Percentiles rank a stretch among this genome's conserved stretches.
phyloP scores from a whole-genome alignment of 2,797 vertebrate species.

The Bovichtus diacanthus region DNA sequence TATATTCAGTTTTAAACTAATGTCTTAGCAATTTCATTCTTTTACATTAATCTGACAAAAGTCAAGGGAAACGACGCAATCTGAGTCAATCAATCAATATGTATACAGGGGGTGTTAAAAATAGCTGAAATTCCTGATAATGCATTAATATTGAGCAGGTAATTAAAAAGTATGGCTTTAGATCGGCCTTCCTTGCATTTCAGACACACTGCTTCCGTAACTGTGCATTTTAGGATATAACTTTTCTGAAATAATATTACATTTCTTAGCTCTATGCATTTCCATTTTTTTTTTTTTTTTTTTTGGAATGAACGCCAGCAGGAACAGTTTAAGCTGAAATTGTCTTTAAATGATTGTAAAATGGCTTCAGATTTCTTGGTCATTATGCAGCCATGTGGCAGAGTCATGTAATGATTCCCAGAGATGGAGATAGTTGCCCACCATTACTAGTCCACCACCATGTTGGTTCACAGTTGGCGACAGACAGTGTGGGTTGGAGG shows the following conservation, averaged over 20 bases:
- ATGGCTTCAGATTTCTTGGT: conserved; percentile 15
- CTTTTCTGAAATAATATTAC: background rate
- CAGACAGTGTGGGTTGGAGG: conserved; percentile 24
- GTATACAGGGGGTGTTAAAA: background rate
- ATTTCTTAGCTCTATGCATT: background rate
- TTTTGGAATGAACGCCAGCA: background rate
- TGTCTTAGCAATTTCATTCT: background rate
- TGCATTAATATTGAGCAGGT: background rate
- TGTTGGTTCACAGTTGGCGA: conserved; percentile 35
- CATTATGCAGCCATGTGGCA: conserved; percentile 19
- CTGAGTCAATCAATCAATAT: background rate
- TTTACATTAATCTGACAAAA: background rate
- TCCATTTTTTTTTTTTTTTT: no score
- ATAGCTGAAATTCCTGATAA: background rate
- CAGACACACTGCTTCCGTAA: background rate
- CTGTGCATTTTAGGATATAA: background rate
- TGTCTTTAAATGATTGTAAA: conserved; percentile 15
- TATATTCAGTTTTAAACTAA: background rate
- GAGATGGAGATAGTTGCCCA: conserved; percentile 35
- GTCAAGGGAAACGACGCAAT: background rate
- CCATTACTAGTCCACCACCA: conserved; percentile 27
- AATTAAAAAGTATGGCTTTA: background rate
- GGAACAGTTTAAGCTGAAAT: background rate
- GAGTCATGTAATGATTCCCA: conserved; percentile 48
- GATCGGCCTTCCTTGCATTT: background rate